A percentile compares a stretch with the other conserved stretches of the same genome.
Conservation (phyloP, 2,113 vertebrate species). For the Mormyrus iriodes region DNA sequence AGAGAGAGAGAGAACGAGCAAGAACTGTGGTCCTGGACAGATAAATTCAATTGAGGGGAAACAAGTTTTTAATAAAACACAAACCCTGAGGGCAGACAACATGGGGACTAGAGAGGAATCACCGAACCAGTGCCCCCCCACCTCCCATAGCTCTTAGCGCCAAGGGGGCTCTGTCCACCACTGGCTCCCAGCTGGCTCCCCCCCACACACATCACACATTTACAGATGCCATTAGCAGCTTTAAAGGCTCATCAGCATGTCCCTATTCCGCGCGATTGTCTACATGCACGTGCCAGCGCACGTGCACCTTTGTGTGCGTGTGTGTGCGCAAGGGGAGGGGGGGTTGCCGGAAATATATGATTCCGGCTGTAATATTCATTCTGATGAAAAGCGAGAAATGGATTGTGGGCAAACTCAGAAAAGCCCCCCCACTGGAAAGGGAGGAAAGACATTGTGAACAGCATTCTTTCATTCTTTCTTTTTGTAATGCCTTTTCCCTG, state of each 20-base stretch:
- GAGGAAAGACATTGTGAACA: too few relatives aligned
- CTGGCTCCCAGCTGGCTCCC: background rate
- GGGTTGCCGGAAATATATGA: background rate
- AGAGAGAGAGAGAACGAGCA: background rate
- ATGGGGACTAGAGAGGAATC: background rate
- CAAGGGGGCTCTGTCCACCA: background rate
- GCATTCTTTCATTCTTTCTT: background rate
- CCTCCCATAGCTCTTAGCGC: too few relatives aligned
- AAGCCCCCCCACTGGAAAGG: background rate
- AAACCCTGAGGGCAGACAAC: background rate
- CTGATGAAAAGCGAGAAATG: background rate
- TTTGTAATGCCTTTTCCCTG: too few relatives aligned
- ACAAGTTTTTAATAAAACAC: conserved; percentile 9
- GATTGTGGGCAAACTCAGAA: background rate
- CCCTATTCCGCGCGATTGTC: background rate
- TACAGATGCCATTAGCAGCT: background rate
- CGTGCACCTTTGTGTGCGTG: background rate
- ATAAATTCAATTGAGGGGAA: conserved; percentile 9
- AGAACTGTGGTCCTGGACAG: background rate
- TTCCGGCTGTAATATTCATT: background rate
- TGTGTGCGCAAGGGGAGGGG: background rate
- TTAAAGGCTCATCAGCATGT: background rate
- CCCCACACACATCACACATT: background rate
- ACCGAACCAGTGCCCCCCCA: background rate
- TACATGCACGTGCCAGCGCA: background rate